Base-by-base conservation (phyloP, 2,888 invertebrate species). In the Tetanocera ferruginea region DNA sequence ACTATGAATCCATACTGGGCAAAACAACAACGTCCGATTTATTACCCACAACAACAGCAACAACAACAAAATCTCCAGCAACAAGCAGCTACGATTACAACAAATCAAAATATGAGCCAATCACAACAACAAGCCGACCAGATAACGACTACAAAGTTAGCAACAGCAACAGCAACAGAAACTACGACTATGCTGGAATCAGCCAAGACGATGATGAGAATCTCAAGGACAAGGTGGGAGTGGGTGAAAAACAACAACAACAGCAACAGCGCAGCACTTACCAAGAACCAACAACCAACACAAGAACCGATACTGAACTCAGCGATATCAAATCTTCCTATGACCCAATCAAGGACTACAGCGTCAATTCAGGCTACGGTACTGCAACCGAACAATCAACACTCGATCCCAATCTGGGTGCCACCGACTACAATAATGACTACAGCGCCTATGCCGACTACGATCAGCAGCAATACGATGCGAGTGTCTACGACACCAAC, bases 181-280 rank as follows among this genome's bases (percentile, higher is more conserved):
- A 28, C 67, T 70, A 79, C 66, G 62, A 69, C 34, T 66, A 83
- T 76, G 86, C 86, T 79, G 87, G 87, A 82, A 83, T 85, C 84
- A 85, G 84, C 60, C 60, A 78, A 82, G 86, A 86, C 84, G 88
- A 89, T 81, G 88, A 89, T 82, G 89, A 89, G 84, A 89, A 89
- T 84, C 86, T 87, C 87, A 89, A 89, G 80, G 89, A 89, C 84
- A 88, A 87, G 83, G 83, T 87, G 84, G 88, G 87, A 81, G 85
- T 87, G 85, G 88, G 88, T 83, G 88, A 88, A 79, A 88, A 89
- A 77, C 84, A 87, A 78, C 87, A 83, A 5, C 86, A 85, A 57
- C 85, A 83, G 8, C 84, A 85, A 25, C 85, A 83, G 23, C 85
- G n/a, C 71, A 84, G 51, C 81, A 78, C 5, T 70, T 34, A 34